Conservation (phyloP, 2,888 invertebrate species). For the Cyrtodaria siliqua region DNA sequence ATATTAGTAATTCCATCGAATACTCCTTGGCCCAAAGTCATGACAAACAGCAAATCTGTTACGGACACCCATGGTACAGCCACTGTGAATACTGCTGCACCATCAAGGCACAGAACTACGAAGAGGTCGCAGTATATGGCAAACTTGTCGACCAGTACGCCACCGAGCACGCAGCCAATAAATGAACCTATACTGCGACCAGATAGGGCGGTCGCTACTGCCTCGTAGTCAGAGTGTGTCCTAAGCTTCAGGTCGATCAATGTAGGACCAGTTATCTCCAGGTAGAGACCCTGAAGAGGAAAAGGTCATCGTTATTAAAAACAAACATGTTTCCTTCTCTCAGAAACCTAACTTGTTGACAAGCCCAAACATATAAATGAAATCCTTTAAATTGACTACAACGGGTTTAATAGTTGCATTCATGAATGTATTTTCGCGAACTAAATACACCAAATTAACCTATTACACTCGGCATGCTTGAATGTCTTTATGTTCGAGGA, state of each 20-base stretch:
- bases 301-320: too few species aligned
- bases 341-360: too few species aligned
- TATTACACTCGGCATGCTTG: too few species aligned
- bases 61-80: constrained; percentile 53
- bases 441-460: too few species aligned
- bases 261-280: constrained; percentile 73
- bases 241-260: constrained; percentile 70
- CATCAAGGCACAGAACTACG: constrained; percentile 48
- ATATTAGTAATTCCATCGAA: constrained; percentile 71
- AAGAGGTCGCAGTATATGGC: constrained; percentile 6
- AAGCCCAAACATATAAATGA: too few species aligned
- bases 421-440: too few species aligned
- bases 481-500: too few species aligned
- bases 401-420: too few species aligned
- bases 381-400: too few species aligned
- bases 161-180: constrained; percentile 52
- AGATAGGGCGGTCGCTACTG: constrained; percentile 68
- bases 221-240: constrained; percentile 64
- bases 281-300: constrained; percentile 60
- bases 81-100: constrained; percentile 41
- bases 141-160: constrained; percentile 63
- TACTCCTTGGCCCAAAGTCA: constrained; percentile 65
- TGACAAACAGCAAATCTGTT: constrained; percentile 51
- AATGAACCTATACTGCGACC: constrained; percentile 68
- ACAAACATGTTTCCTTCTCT: too few species aligned